A percentile compares a stretch with the other conserved stretches of the same genome.
Conservation (phyloP, 2,797 vertebrate species). For the Chromobotia macracanthus region DNA sequence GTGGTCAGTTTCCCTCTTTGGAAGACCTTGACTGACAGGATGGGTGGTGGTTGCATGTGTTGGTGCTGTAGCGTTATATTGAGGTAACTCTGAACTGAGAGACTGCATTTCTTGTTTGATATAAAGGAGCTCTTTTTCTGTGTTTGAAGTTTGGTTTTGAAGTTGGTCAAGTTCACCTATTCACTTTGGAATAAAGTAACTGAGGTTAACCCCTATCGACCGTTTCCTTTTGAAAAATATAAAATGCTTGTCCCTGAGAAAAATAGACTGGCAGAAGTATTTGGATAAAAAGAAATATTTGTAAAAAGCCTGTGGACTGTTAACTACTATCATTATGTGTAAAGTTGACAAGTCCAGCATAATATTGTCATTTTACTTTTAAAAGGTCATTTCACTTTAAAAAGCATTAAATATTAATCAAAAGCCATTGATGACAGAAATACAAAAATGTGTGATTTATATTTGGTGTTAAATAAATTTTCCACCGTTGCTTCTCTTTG, state of each 20-base stretch:
- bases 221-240: constrained; percentile 32
- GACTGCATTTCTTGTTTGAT: constrained; percentile 38
- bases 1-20: constrained; percentile 53
- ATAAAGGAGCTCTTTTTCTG: constrained; percentile 43
- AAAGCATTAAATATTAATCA: constrained; percentile 31
- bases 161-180: constrained; percentile 40
- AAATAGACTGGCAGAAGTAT: constrained; percentile 1
- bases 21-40: constrained; percentile 58
- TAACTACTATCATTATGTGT: constrained; percentile 8
- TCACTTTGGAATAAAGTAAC: constrained; percentile 47
- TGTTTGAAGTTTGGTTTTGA: constrained; percentile 53
- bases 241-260: constrained; percentile 25
- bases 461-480: constrained; percentile 22
- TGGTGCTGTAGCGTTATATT: constrained; percentile 2
- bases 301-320: background rate
- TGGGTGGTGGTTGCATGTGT: constrained; percentile 16
- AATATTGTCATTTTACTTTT: background rate
- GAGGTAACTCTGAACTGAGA: constrained; percentile 33
- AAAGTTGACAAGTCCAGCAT: constrained; percentile 8
- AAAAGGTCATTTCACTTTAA: constrained; percentile 3
- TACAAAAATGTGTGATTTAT: constrained; percentile 28
- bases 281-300: background rate
- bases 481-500: constrained; percentile 10
- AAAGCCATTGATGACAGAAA: constrained; percentile 1
- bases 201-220: constrained; percentile 39